Evolutionary conservation across 2,797 vertebrate genomes (phyloP), one percentile per base, ranked within the genome.

Genomic region (Helicolenus hilgendorfi): DNA sequence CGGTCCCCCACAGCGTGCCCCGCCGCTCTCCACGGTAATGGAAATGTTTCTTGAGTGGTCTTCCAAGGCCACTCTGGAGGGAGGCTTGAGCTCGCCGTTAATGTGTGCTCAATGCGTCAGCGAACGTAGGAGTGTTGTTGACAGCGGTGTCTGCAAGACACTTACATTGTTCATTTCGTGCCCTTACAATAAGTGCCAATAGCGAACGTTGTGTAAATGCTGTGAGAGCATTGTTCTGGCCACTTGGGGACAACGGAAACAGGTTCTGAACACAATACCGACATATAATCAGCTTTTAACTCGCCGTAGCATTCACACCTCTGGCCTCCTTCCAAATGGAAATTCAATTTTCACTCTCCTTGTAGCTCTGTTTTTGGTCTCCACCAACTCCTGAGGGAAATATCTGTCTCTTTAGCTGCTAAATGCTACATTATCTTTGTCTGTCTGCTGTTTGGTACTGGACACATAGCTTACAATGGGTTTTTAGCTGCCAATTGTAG

Each of bases 31-130:
- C 68, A 24, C 11, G 1, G 29, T 89, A 87, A 88, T 90, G 79
- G 86, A 87, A 89, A 89, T 92, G 77, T 60, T 81, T 91, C 77
- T 75, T 45, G 63, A 90, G 79, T 85, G 87, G 80, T 81, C 72
- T 70, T 86, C 62, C 56, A 86, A 86, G 81, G 76, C 84, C 33
- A n/a, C 31, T 8, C 70, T 83, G 45, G 69, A 92, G 78, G 60
- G 29, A 80, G 31, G 73, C 69, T 83, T 67, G 29, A 63, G 68
- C 58, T 85, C 67, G 22, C 31, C 13, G 20, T 45, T n/a, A 81
- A 74, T 72, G 67, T 75, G 33, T 22, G 62, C 59, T 68, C 10
- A 33, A 31, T 70, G 60, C 26, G 1, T 63, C 69, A 35, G 64
- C 15, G 76, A 55, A 74, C 9, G 31, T 36, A 65, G 31, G 22